Conservation (phyloP, 2,797 vertebrate genomes). For the Danio kyathit region DNA sequence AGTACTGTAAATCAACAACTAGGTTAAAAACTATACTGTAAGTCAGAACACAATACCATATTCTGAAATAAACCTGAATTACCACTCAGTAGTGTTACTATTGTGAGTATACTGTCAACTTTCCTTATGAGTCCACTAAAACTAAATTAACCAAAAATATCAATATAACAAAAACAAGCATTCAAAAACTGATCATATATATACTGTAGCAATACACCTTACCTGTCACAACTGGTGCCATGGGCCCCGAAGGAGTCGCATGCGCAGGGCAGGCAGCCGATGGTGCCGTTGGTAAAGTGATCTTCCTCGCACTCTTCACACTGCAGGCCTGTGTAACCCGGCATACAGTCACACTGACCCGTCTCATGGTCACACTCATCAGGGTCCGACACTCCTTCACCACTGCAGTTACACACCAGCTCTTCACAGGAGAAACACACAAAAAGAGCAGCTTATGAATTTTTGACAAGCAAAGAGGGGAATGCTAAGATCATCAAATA, state of each 20-base stretch:
- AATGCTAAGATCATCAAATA: conserved; percentile 11
- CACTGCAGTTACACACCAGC: conserved; percentile 81
- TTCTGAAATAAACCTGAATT: too few relatives aligned
- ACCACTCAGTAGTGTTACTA: too few relatives aligned
- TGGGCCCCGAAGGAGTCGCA: conserved; percentile 81
- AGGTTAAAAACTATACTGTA: too few relatives aligned
- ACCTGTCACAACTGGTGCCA: conserved; percentile 80
- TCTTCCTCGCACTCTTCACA: conserved; percentile 82
- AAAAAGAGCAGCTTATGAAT: background rate
- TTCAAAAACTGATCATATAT: too few relatives aligned
- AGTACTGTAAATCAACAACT: too few relatives aligned
- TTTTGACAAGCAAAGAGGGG: background rate
- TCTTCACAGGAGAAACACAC: conserved; percentile 65
- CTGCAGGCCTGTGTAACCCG: conserved; percentile 76
- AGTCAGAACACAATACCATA: too few relatives aligned
- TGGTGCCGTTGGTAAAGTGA: conserved; percentile 80
- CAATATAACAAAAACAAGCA: too few relatives aligned
- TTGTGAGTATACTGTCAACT: too few relatives aligned
- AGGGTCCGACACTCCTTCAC: conserved; percentile 74
- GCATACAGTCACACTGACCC: conserved; percentile 78
- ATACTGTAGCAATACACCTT: too few relatives aligned
- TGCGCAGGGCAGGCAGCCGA: conserved; percentile 77
- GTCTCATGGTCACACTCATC: conserved; percentile 74
- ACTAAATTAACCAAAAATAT: too few relatives aligned
- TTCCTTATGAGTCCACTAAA: too few relatives aligned